A percentile compares a stretch with the other conserved stretches of the same genome.
Evolutionary conservation across 2,113 vertebrate genomes (phyloP).

Genomic region (Crypturellus undulatus): DNA sequence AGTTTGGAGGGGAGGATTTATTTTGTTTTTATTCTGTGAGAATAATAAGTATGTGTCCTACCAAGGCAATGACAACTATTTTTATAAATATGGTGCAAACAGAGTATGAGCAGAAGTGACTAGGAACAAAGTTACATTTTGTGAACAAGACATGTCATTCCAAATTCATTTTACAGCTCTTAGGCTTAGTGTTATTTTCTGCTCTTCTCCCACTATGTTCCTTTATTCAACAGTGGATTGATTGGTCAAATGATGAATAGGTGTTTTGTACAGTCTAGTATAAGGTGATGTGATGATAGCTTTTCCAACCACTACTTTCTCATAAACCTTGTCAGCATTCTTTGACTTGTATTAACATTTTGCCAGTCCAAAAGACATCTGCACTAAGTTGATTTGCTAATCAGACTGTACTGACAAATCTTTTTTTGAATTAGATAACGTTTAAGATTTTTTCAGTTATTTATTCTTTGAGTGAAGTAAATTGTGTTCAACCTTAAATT

Average conservation of each 20-base stretch:
- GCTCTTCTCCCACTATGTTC: neutral
- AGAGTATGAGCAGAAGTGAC: neutral
- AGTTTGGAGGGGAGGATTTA: neutral
- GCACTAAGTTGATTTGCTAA: neutral
- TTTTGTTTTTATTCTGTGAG: neutral
- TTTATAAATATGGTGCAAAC: neutral
- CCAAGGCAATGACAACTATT: neutral
- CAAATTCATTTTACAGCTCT: neutral
- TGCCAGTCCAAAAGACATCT: neutral
- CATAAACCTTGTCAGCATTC: neutral
- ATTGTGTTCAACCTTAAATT: neutral
- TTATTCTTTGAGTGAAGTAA: neutral
- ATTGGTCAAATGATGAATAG: neutral
- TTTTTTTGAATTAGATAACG: neutral
- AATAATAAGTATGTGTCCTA: neutral
- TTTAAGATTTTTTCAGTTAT: neutral
- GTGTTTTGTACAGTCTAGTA: neutral
- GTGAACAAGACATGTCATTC: neutral
- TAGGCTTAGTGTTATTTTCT: neutral
- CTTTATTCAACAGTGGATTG: neutral
- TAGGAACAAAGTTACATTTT: neutral
- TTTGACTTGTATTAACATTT: neutral
- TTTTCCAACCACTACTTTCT: neutral
- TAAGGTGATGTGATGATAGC: neutral
- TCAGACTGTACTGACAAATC: neutral